Evolutionary conservation across 2,797 vertebrate species (phyloP), one percentile per base, ranked within the genome.

Genomic region (Peromyscus melanophrys): DNA sequence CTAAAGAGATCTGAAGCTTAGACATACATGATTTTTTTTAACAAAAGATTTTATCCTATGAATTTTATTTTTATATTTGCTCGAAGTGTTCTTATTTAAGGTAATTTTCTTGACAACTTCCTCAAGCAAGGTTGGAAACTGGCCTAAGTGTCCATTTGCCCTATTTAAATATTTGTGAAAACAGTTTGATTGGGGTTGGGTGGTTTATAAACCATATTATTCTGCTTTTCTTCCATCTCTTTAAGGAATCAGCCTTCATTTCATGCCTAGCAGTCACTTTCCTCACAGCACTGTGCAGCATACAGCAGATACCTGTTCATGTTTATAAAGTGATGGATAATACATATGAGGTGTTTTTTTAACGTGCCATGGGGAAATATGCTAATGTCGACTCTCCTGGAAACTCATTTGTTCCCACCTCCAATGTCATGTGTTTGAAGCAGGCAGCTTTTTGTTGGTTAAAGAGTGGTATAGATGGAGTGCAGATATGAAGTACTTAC

Each of bases 61-160:
- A 25, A 80, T 85, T 87, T 97, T 89, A 91, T 82, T 95, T 97
- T 95, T n/a, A 0, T 82, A 80, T 96, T 95, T 97, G 82, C 61
- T 90, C 85, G 55, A 84, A 93, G 37, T 90, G 4, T 46, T 92
- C 31, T 61, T 92, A 11, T 85, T 92, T 85, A 89, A 92, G 43
- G 29, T 57, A 90, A 29, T 93, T 96, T 98, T 95, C 69, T 92
- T 92, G 75, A 86, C 59, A 97, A 43, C 59, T 69, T 81, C 10
- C 23, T 78, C 29, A 12, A 96, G 71, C 55, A 94, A 80, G 96
- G 12, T 78, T 96, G 57, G 71, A 87, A 96, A 89, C 57, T 88
- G 86, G 95, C 40, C n/a, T 43, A 90, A 85, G 37, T 94, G 49
- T 92, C 71, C 90, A 37, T 73, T 86, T 86, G n/a, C 96, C 77